These are phyloP conservation scores for Lutraria rhynchaena DNA, from an alignment of 1,140 invertebrate genomes.

Conservation along the genomic window DNA sequence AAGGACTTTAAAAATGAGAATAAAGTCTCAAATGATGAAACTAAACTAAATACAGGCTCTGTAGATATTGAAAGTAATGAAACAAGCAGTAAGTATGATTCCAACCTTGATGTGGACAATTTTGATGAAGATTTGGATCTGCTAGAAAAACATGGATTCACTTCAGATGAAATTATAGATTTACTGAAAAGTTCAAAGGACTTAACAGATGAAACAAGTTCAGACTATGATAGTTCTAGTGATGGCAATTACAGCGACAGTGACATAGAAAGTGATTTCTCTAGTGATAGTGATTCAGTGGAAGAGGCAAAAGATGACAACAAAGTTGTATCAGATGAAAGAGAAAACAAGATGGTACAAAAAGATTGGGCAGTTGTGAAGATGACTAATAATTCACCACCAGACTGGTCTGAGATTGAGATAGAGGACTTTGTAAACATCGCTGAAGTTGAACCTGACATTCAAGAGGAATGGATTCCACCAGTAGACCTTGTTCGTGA, in stretches of 20 bases:
- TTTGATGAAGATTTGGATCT: conserved; percentile 6
- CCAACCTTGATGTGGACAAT: background rate
- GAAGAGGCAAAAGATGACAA: background rate
- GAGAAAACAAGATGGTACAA: conserved; percentile 3
- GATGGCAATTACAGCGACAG: conserved; percentile 13
- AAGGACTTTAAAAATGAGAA: conserved; percentile 36
- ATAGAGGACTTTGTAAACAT: conserved; percentile 55
- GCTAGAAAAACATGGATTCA: conserved; percentile 38
- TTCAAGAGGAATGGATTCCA: conserved; percentile 28
- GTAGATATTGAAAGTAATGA: background rate
- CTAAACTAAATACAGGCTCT: background rate
- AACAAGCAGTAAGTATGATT: background rate
- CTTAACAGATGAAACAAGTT: background rate
- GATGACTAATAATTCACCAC: background rate
- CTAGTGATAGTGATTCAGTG: background rate
- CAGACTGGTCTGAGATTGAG: conserved; percentile 42
- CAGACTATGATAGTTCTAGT: conserved; percentile 3
- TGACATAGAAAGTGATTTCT: background rate
- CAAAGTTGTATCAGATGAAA: background rate
- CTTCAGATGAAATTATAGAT: conserved; percentile 36
- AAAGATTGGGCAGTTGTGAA: conserved; percentile 23
- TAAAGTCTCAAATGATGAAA: background rate
- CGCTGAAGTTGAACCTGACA: conserved; percentile 33
- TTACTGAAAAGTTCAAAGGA: conserved; percentile 24
- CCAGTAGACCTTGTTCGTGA: conserved; percentile 49